A percentile compares a stretch with the other conserved stretches of the same genome.
Evolutionary conservation across 2,113 vertebrate genomes (phyloP).

Genomic region (Jacana jacana): DNA sequence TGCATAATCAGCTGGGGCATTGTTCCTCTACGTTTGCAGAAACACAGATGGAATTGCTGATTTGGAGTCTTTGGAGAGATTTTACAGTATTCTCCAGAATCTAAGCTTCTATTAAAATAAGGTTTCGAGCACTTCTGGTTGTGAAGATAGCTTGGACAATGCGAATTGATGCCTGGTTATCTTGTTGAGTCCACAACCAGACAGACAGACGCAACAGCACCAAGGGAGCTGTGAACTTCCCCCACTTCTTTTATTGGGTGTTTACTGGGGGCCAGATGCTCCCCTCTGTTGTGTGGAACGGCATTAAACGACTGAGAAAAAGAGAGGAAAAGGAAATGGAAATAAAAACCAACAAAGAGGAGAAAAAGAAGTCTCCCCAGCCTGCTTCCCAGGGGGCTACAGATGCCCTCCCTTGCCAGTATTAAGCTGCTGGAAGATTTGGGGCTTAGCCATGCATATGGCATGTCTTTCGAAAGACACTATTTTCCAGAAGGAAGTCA

Average conservation of each 20-base stretch:
- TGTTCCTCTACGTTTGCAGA: constrained; percentile 56
- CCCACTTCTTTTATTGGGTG: constrained; percentile 53
- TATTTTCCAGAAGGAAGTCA: neutral
- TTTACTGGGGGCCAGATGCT: constrained; percentile 62
- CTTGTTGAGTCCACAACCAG: constrained; percentile 41
- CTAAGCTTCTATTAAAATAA: constrained; percentile 60
- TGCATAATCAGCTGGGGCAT: constrained; percentile 54
- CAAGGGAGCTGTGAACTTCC: constrained; percentile 59
- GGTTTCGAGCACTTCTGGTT: constrained; percentile 53
- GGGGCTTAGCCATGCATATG: neutral
- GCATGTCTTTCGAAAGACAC: neutral
- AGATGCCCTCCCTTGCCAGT: neutral
- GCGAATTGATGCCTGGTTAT: constrained; percentile 59
- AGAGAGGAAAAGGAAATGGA: constrained; percentile 50
- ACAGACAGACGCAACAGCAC: constrained; percentile 44
- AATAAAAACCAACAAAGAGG: constrained; percentile 38
- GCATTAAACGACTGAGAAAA: constrained; percentile 35
- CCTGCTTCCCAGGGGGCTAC: neutral
- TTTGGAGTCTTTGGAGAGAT: constrained; percentile 52
- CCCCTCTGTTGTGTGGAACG: neutral
- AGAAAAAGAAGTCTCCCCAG: constrained; percentile 28
- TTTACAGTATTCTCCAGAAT: constrained; percentile 54
- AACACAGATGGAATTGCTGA: constrained; percentile 64
- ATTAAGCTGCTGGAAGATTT: neutral
- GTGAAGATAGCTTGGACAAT: constrained; percentile 62